A percentile compares a stretch with the other conserved stretches of the same genome.
Conservation (phyloP, 1,140 invertebrate species). For the Philotrypesis tridentata region DNA sequence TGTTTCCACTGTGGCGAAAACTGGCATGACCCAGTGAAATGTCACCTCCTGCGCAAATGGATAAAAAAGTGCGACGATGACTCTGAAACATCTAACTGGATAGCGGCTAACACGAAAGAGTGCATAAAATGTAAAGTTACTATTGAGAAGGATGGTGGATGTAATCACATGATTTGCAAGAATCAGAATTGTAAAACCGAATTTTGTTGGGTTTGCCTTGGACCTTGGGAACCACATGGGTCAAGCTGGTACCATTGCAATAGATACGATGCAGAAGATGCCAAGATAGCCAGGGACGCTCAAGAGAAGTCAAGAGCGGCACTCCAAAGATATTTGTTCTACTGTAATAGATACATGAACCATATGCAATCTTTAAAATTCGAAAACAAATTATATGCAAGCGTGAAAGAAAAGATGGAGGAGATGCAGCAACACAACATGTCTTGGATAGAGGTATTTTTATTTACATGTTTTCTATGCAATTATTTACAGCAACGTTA, state of each 20-base stretch:
- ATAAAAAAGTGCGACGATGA: constrained; percentile 99
- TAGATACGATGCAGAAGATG: constrained; percentile 97
- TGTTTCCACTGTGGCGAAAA: constrained; percentile 98
- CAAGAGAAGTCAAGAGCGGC: constrained; percentile 96
- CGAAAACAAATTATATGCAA: constrained; percentile 95
- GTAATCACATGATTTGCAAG: constrained; percentile 99
- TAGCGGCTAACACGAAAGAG: constrained; percentile 99
- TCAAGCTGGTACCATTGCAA: constrained; percentile 99
- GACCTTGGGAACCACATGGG: constrained; percentile 98
- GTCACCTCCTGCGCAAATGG: constrained; percentile 94
- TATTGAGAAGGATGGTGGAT: constrained; percentile 98
- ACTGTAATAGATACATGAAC: constrained; percentile 99
- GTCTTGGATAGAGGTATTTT: constrained; percentile 98
- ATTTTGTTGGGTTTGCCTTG: constrained; percentile 99
- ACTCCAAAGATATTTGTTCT: constrained; percentile 95
- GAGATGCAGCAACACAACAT: constrained; percentile 99
- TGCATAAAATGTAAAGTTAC: constrained; percentile 99
- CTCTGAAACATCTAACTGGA: constrained; percentile 99
- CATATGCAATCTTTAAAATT: constrained; percentile 99
- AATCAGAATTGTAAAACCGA: constrained; percentile 98
- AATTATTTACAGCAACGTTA: no score
- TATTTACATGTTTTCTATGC: constrained; percentile 37
- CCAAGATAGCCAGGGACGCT: constrained; percentile 95
- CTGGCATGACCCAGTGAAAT: constrained; percentile 99
- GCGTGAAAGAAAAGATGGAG: constrained; percentile 98